Percentiles rank a stretch among this genome's conserved stretches.
Conservation (phyloP, 2,888 invertebrate species). For the Phaedon cochleariae region DNA sequence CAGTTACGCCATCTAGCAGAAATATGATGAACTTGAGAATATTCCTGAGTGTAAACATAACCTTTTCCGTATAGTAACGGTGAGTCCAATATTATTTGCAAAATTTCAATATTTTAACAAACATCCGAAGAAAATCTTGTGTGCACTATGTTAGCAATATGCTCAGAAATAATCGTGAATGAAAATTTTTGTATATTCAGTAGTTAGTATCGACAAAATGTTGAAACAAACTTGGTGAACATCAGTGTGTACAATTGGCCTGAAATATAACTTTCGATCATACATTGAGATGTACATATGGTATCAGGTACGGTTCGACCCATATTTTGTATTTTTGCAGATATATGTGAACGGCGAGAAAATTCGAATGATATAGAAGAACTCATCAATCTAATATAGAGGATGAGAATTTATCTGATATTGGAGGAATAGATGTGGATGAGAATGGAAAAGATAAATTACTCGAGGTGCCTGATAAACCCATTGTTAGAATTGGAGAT, state of each 20-base stretch:
- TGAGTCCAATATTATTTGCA: constrained; percentile 3
- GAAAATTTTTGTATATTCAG: background rate
- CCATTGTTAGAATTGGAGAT: background rate
- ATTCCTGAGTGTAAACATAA: constrained; percentile 3
- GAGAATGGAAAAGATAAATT: constrained; percentile 1
- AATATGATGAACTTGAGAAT: background rate
- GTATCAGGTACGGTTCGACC: background rate
- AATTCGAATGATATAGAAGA: constrained; percentile 1
- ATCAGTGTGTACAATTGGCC: constrained; percentile 7
- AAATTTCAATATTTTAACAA: background rate
- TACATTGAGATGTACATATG: background rate
- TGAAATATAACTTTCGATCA: background rate
- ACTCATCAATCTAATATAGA: constrained; percentile 3
- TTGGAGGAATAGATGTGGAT: constrained; percentile 6
- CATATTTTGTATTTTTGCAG: constrained; percentile 1
- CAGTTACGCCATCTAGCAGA: background rate
- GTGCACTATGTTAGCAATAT: background rate
- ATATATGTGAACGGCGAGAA: background rate
- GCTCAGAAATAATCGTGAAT: background rate
- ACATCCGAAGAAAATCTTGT: background rate
- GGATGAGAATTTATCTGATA: constrained; percentile 6
- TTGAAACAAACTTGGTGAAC: background rate
- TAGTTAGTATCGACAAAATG: background rate
- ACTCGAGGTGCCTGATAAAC: background rate
- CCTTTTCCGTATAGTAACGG: background rate